These are phyloP conservation scores for Mico argentatus DNA, from an alignment of 2,797 vertebrate species.

Conservation along the genomic window DNA sequence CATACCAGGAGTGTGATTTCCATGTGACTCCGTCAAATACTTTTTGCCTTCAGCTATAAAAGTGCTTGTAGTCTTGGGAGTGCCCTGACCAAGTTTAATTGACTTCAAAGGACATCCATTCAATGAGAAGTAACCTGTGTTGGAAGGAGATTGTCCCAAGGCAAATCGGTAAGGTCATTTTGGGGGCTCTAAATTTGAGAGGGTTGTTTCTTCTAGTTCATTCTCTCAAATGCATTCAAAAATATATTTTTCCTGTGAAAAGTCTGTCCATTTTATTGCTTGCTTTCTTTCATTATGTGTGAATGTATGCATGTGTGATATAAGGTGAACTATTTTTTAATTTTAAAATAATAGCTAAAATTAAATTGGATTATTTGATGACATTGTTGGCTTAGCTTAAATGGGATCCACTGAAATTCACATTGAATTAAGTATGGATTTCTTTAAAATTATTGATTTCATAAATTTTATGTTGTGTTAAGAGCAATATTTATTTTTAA, in stretches of 20 bases:
- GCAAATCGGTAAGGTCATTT: slow-evolving; percentile 59
- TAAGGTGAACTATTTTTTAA: neutral
- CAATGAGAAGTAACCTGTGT: slow-evolving; percentile 10
- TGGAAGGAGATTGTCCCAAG: slow-evolving; percentile 14
- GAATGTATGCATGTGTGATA: neutral
- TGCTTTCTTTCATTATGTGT: neutral
- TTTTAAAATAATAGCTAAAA: neutral
- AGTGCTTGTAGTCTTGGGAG: neutral
- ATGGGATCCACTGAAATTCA: neutral
- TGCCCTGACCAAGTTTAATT: slow-evolving; percentile 44
- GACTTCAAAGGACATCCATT: slow-evolving; percentile 53
- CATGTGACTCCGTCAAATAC: slow-evolving; percentile 13
- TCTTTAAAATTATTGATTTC: neutral
- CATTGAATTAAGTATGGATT: neutral
- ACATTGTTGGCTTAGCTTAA: neutral
- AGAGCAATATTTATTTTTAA: neutral
- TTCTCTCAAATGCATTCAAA: neutral
- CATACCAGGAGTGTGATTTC: neutral
- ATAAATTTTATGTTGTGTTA: neutral
- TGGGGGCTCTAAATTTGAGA: neutral
- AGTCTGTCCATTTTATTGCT: neutral
- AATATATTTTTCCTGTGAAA: neutral
- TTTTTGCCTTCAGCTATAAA: slow-evolving; percentile 41
- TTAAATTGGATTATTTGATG: neutral
- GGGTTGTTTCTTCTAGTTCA: neutral